Evolutionary conservation across 1,140 invertebrate species (phyloP).

Genomic region (Ruditapes philippinarum): DNA sequence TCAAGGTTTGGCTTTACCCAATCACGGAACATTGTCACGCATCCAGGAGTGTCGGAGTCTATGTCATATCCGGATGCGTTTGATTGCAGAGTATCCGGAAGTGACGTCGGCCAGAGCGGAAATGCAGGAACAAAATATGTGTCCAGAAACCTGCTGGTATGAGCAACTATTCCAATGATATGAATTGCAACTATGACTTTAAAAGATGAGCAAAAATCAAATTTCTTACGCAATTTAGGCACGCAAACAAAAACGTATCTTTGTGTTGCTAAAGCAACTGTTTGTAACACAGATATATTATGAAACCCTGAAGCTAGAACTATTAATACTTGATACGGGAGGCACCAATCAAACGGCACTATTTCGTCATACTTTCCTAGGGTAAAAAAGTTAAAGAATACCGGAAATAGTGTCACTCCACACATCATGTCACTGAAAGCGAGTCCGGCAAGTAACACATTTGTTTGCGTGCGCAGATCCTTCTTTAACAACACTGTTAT

Average conservation of each 20-base stretch:
- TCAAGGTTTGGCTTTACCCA: background rate
- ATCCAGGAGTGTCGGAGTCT: background rate
- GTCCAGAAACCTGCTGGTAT: background rate
- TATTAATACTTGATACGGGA: background rate
- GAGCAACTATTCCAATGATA: background rate
- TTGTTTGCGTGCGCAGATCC: background rate
- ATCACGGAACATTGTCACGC: background rate
- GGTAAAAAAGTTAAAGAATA: background rate
- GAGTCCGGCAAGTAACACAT: background rate
- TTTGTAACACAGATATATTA: background rate
- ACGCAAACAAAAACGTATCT: background rate
- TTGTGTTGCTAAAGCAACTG: background rate
- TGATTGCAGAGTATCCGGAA: background rate
- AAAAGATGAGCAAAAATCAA: background rate
- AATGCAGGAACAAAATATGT: background rate
- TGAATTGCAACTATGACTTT: background rate
- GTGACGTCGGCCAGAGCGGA: too few relatives aligned
- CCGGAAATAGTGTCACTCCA: background rate
- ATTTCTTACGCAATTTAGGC: background rate
- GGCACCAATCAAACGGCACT: background rate
- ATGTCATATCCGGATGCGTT: background rate
- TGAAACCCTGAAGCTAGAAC: background rate
- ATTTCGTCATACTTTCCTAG: background rate
- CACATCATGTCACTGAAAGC: slow-evolving; percentile 4
- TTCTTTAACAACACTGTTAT: background rate